These are phyloP conservation scores for Calycopis cecrops DNA, from an alignment of 1,140 invertebrate genomes.

Conservation along the genomic window DNA sequence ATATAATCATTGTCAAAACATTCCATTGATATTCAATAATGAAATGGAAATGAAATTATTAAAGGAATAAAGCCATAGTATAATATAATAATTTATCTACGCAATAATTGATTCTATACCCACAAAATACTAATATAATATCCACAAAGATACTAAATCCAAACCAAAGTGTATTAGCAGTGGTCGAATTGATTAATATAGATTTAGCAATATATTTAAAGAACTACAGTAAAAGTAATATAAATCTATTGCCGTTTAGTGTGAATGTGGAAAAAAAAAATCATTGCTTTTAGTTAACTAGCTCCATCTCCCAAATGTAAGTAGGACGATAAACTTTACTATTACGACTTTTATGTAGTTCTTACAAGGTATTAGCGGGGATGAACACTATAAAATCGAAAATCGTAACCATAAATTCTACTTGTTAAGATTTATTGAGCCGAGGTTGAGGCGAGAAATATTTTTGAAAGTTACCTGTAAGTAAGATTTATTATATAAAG, in stretches of 20 bases:
- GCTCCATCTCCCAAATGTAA: slow-evolving; percentile 46
- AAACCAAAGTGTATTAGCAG: too few species aligned
- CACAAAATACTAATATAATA: too few species aligned
- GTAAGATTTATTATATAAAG: slow-evolving; percentile 10
- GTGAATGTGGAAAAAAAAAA: slow-evolving; percentile 26
- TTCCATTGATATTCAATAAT: too few species aligned
- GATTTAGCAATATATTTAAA: too few species aligned
- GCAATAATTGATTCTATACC: too few species aligned
- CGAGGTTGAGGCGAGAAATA: slow-evolving; percentile 6
- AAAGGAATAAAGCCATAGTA: too few species aligned
- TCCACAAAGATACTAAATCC: too few species aligned
- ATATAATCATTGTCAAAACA: too few species aligned
- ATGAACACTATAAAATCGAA: slow-evolving; percentile 52
- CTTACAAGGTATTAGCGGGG: slow-evolving; percentile 44
- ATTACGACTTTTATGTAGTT: slow-evolving; percentile 44
- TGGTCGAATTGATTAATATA: too few species aligned
- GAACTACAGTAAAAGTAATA: not conserved
- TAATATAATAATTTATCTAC: too few species aligned
- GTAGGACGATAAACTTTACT: slow-evolving; percentile 45
- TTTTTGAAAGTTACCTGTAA: slow-evolving; percentile 13
- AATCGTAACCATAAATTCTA: slow-evolving; percentile 44
- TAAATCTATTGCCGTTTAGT: slow-evolving; percentile 4
- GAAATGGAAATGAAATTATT: too few species aligned
- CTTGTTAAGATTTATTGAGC: slow-evolving; percentile 18
- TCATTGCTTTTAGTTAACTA: slow-evolving; percentile 32